These are phyloP conservation scores for Barypeithes pellucidus DNA, from an alignment of 2,888 invertebrate species.

Conservation along the genomic window DNA sequence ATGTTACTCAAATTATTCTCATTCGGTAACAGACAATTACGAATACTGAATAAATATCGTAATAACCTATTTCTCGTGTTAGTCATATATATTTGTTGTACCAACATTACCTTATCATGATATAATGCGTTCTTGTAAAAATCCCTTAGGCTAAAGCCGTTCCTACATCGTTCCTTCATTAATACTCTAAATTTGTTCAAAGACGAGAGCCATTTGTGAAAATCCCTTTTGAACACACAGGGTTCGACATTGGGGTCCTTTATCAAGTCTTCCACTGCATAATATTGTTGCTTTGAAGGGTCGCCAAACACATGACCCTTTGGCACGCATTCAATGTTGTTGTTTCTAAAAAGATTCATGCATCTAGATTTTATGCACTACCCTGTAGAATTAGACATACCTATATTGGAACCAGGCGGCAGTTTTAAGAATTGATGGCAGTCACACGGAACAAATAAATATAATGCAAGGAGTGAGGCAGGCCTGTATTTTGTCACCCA, in stretches of 20 bases:
- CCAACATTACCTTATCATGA: slow-evolving; percentile 63
- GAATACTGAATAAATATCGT: too few species aligned
- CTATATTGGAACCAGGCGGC: too few species aligned
- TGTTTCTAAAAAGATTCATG: slow-evolving; percentile 64
- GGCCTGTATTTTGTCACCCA: too few species aligned
- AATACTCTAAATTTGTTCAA: slow-evolving; percentile 53
- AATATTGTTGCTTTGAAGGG: slow-evolving; percentile 66
- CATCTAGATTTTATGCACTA: too few species aligned
- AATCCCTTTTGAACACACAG: slow-evolving; percentile 67
- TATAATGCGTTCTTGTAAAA: slow-evolving; percentile 60
- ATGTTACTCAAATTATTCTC: too few species aligned
- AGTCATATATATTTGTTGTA: too few species aligned
- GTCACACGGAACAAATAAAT: too few species aligned
- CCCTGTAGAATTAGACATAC: too few species aligned
- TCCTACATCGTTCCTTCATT: slow-evolving; percentile 49
- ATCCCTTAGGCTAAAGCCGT: slow-evolving; percentile 61
- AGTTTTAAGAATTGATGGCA: too few species aligned
- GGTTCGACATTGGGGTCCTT: slow-evolving; percentile 61
- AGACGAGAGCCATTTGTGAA: slow-evolving; percentile 69
- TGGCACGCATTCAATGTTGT: slow-evolving; percentile 71
- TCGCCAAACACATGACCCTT: slow-evolving; percentile 72
- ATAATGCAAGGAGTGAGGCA: too few species aligned
- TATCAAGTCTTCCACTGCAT: slow-evolving; percentile 71
- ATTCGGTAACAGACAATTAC: not conserved
- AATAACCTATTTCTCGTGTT: too few species aligned